phyloP scores from a whole-genome alignment of 53 echinoderm and acorn worm species.

The Luidia sarsii region DNA sequence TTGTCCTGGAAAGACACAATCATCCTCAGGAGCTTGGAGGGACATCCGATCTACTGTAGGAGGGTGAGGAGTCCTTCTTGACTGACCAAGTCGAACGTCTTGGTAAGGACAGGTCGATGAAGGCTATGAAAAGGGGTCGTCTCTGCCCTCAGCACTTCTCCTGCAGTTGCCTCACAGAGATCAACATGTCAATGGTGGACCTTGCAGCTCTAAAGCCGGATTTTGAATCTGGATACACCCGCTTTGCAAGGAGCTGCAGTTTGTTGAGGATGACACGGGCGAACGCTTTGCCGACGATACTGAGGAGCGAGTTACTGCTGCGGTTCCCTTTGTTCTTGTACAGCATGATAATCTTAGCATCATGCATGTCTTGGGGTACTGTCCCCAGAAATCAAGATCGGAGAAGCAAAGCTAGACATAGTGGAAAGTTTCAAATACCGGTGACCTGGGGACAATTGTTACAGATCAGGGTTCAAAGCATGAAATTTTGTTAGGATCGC shows the following conservation, averaged over 20 bases:
- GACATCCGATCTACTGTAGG: conserved; percentile 39
- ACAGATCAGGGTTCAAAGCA: no score
- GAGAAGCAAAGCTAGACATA: not conserved
- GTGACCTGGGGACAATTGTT: no score
- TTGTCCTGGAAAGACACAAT: no score
- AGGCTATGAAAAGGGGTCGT: conserved; percentile 32
- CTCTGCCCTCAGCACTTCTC: conserved; percentile 53
- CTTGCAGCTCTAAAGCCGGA: conserved; percentile 58
- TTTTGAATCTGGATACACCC: conserved; percentile 51
- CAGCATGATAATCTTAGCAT: not conserved
- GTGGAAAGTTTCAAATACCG: no score
- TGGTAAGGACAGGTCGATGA: conserved; percentile 65
- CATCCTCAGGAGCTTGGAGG: conserved; percentile 38
- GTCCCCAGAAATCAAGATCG: not conserved
- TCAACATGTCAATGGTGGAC: conserved; percentile 72
- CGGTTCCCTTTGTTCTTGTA: not conserved
- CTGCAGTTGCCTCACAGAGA: conserved; percentile 47
- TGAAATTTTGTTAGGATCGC: no score
- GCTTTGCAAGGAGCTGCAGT: conserved; percentile 49
- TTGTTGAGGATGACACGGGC: conserved; percentile 32
- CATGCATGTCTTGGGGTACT: not conserved
- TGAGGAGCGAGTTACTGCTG: conserved; percentile 6
- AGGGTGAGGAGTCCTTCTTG: conserved; percentile 26
- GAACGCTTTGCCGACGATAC: conserved; percentile 35
- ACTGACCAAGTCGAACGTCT: conserved; percentile 58